Evolutionary conservation across 2,797 vertebrate genomes (phyloP), one percentile per base, ranked within the genome.

Genomic region (Microchirus variegatus): DNA sequence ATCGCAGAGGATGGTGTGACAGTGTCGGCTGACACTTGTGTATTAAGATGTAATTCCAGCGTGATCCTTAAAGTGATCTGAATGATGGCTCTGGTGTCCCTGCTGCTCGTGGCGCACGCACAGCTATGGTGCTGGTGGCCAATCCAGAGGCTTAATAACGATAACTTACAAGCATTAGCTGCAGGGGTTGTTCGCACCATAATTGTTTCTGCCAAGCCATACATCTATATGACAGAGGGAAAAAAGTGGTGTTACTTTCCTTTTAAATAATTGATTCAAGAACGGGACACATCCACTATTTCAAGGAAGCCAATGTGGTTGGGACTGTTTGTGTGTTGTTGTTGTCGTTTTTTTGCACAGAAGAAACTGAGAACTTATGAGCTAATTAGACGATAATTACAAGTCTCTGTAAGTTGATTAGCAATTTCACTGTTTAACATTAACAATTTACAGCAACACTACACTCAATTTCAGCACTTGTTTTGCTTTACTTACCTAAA

Each of bases 141-240:
- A 53, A 89, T 87, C 88, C 73, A 55, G 65, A 81, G 83, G 71
- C 90, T 89, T 79, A 59, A 76, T 85, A 73, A 84, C 86, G 85
- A 93, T 92, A 91, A 92, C 89, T 90, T 80, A 18, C 69, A 66
- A 57, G 70, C 75, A 75, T 85, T 90, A 92, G 90, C 93, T 77
- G 79, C 82, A 83, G 77, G 88, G 90, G 89, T 78, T 79, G 81
- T 85, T 86, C 89, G 67, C 84, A 83, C 86, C 90, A 91, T 95
- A 95, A 98, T 96, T 95, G 94, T 96, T 98, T 91, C 95, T 95
- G 93, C 93, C 94, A 96, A 94, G 67, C 92, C 89, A 95, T 95
- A 95, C 89, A 95, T 96, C 94, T 94, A 86, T 88, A 90, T 94
- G 94, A 95, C 95, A 95, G 91, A 91, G 40, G 13, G 90, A 91